These are phyloP conservation scores for Trypoxylon attenuatum DNA, from an alignment of 2,888 invertebrate genomes.

Conservation along the genomic window DNA sequence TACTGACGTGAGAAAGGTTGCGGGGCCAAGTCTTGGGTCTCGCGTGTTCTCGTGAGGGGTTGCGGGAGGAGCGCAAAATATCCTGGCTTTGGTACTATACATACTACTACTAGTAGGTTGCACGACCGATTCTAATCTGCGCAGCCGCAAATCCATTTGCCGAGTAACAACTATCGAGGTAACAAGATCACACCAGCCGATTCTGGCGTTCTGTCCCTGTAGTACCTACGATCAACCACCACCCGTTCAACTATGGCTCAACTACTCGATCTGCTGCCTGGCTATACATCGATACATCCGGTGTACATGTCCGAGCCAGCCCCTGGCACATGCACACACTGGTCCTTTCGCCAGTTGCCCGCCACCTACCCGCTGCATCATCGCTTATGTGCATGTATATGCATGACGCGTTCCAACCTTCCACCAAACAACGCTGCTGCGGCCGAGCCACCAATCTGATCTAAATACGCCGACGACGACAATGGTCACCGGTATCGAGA, in stretches of 20 bases:
- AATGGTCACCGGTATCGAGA: slow-evolving; percentile 27
- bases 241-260: too few species aligned
- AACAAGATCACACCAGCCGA: slow-evolving; percentile 65
- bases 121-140: slow-evolving; percentile 55
- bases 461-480: slow-evolving; percentile 57
- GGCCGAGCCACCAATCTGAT: slow-evolving; percentile 62
- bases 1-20: too few species aligned
- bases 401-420: slow-evolving; percentile 47
- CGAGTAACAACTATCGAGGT: slow-evolving; percentile 60
- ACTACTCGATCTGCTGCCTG: too few species aligned
- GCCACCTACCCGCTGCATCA: slow-evolving; percentile 40
- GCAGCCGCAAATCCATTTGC: slow-evolving; percentile 66
- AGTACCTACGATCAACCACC: slow-evolving; percentile 20
- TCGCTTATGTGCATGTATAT: slow-evolving; percentile 40
- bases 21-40: too few species aligned
- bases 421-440: slow-evolving; percentile 57
- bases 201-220: slow-evolving; percentile 37
- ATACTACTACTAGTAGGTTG: too few species aligned
- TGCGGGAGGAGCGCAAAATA: too few species aligned
- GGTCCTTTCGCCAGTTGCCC: slow-evolving; percentile 12
- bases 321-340: slow-evolving; percentile 24
- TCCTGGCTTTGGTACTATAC: too few species aligned
- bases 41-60: too few species aligned
- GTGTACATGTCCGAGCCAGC: slow-evolving; percentile 37
- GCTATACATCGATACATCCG: slow-evolving; percentile 36